Base-by-base conservation (phyloP, 2,113 vertebrate species). In the Sterna hirundo region DNA sequence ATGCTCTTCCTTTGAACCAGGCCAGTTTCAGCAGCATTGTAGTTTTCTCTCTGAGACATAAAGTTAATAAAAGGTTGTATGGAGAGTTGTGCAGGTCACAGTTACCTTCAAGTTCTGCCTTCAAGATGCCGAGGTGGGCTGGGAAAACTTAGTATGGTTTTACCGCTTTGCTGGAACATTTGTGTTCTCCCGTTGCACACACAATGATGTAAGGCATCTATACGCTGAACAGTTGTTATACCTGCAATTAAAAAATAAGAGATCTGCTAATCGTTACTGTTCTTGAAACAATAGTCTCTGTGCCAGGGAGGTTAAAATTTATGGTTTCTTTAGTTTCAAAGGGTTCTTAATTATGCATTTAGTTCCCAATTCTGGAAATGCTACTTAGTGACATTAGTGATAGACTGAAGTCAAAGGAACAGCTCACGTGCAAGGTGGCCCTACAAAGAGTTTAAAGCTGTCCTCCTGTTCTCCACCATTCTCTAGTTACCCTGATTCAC, bases 281-380 rank as follows among this genome's bases (percentile, higher is more conserved):
- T 93, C 61, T 70, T 69, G 60, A 91, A 85, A 61, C 36, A 76
- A 64, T 32, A 75, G 34, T 47, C 57, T 76, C 40, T 79, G 19
- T 86, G 47, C 52, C 25, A 74, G 20, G 27, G 40, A 91, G 27
- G 25, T 65, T 83, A 58, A 81, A 91, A 85, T 38, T 52, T 40
- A 54, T n/a, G 12, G 17, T 79, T 93, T 88, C 47, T 91, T 86
- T 82, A 38, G 8, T 90, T 91, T 88, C 60, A 60, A 64, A 69
- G 68, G 13, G 4, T 27, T 90, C 57, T 75, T 86, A 90, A 61
- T 94, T 60, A 62, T 11, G 5, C 19, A 61, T 57, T 89, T 85
- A 62, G 22, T 77, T 94, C 55, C 20, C 38, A 74, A 1, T 93
- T 92, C 90, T 85, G 29, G 54, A 79, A 38, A 27, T 74, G 47